These are phyloP conservation scores for Cataglyphis albicans DNA, from an alignment of 2,888 invertebrate species.

Conservation along the genomic window DNA sequence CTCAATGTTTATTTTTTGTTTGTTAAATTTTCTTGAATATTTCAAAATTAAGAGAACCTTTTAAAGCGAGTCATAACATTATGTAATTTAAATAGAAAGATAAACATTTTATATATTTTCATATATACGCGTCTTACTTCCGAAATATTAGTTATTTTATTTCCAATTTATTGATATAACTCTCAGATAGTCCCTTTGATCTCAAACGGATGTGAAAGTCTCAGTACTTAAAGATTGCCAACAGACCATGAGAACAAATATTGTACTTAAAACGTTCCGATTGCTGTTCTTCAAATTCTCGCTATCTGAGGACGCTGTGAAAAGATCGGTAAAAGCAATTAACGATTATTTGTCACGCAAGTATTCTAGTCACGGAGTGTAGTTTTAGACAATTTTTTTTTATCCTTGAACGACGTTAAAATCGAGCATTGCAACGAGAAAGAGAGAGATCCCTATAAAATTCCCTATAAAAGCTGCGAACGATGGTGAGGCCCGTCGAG, in stretches of 20 bases:
- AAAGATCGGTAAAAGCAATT: background rate
- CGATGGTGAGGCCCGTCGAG: slow-evolving; percentile 15
- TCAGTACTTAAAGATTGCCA: background rate
- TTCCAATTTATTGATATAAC: slow-evolving; percentile 2
- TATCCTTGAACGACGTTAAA: background rate
- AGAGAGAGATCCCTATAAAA: slow-evolving; percentile 35
- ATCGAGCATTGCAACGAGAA: background rate
- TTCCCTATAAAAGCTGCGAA: slow-evolving; percentile 29
- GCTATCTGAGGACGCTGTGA: background rate
- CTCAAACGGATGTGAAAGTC: background rate
- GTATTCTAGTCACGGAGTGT: slow-evolving; percentile 2
- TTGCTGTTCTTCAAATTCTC: background rate
- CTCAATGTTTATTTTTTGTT: background rate
- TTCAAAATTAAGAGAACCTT: background rate
- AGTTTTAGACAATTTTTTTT: background rate
- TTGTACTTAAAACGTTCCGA: background rate
- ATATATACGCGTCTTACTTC: background rate
- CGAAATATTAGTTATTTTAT: background rate
- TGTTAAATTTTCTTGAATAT: background rate
- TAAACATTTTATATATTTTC: background rate
- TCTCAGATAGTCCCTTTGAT: background rate
- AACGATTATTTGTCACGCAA: background rate
- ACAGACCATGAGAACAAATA: background rate
- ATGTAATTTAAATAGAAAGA: background rate
- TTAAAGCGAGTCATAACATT: background rate